These are phyloP conservation scores for Automeris io DNA, from an alignment of 2,888 invertebrate genomes.

Conservation along the genomic window DNA sequence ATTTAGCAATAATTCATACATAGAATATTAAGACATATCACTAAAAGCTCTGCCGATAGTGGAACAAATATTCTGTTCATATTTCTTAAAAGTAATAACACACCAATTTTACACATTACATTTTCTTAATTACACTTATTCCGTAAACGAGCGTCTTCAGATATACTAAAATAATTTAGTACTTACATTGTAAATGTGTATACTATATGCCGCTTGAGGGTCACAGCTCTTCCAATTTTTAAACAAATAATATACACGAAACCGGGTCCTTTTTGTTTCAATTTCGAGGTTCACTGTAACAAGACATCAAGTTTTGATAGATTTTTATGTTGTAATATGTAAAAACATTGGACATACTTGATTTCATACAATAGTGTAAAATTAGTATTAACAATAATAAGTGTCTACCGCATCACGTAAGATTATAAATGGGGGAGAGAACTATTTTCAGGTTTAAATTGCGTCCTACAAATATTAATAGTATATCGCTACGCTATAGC, in stretches of 20 bases:
- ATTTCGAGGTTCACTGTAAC: slow-evolving; percentile 43
- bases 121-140: slow-evolving; percentile 50
- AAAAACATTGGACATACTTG: too few relatives aligned
- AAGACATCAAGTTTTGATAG: too few relatives aligned
- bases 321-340: too few relatives aligned
- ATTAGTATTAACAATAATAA: too few relatives aligned
- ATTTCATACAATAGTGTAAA: too few relatives aligned
- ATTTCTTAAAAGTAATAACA: slow-evolving; percentile 42
- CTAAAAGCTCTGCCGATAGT: slow-evolving; percentile 40
- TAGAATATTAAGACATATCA: slow-evolving; percentile 19
- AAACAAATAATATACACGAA: neutral
- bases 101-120: slow-evolving; percentile 50
- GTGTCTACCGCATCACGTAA: too few relatives aligned
- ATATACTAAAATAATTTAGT: slow-evolving; percentile 74
- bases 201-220: slow-evolving; percentile 21
- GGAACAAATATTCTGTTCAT: slow-evolving; percentile 43
- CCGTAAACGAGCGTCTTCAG: slow-evolving; percentile 63
- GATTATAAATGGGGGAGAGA: too few relatives aligned
- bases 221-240: neutral
- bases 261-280: neutral
- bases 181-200: slow-evolving; percentile 57
- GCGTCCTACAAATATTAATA: too few relatives aligned
- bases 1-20: neutral
- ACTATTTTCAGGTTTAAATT: too few relatives aligned
- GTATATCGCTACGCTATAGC: too few relatives aligned